These are phyloP conservation scores for Thalpophila matura DNA, from an alignment of 2,888 invertebrate species.

Conservation along the genomic window DNA sequence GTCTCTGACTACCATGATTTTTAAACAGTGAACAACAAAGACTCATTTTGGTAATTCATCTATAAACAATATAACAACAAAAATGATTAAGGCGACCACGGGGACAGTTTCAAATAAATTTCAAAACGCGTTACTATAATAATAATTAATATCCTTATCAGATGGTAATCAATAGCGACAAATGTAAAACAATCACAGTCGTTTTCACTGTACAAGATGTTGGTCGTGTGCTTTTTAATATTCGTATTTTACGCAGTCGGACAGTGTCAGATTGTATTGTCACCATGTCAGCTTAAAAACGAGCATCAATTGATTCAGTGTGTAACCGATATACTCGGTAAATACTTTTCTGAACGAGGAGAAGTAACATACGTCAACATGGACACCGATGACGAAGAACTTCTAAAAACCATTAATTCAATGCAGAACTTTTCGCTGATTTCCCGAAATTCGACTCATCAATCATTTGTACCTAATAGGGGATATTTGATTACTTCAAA, in stretches of 20 bases:
- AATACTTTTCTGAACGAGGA: constrained; percentile 37
- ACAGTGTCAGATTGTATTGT: constrained; percentile 23
- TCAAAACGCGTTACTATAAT: constrained; percentile 2
- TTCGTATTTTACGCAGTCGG: constrained; percentile 21
- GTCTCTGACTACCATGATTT: no score
- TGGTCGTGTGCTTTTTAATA: constrained; percentile 29
- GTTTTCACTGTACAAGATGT: constrained; percentile 36
- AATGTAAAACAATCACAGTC: constrained; percentile 14
- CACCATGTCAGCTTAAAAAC: background rate
- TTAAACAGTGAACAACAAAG: no score
- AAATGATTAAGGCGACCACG: background rate
- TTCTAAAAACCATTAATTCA: constrained; percentile 41
- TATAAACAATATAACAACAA: constrained; percentile 2
- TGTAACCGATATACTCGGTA: constrained; percentile 35
- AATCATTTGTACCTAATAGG: constrained; percentile 40
- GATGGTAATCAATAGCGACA: constrained; percentile 10
- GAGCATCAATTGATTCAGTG: constrained; percentile 32
- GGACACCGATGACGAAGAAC: constrained; percentile 19
- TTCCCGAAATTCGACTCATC: constrained; percentile 11
- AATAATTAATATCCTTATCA: constrained; percentile 21
- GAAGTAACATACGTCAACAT: constrained; percentile 53
- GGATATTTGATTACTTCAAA: constrained; percentile 66
- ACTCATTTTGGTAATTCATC: background rate
- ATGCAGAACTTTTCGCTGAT: constrained; percentile 26
- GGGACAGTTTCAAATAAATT: background rate